Evolutionary conservation across 2,797 vertebrate species (phyloP).

Genomic region (Sus cebifrons): DNA sequence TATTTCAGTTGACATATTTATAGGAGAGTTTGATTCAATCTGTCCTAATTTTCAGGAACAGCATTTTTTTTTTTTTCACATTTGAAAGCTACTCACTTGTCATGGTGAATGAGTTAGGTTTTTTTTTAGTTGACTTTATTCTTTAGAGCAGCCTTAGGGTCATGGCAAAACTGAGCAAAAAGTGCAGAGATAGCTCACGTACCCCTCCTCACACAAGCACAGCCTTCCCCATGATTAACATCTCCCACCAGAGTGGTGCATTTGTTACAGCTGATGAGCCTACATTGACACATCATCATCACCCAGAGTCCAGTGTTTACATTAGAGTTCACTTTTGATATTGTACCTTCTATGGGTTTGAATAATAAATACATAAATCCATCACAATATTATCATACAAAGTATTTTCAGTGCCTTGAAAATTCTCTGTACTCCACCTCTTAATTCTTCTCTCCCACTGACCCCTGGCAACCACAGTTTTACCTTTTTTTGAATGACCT

Average conservation of each 20-base stretch:
- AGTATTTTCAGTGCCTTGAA: background rate
- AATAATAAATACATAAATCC: background rate
- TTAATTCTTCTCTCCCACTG: background rate
- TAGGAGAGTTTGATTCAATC: background rate
- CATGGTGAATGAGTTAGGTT: background rate
- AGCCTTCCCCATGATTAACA: background rate
- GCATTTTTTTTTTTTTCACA: background rate
- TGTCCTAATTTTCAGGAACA: constrained; percentile 3
- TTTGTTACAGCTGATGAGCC: background rate
- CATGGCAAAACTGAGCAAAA: background rate
- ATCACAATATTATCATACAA: background rate
- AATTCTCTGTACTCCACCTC: background rate
- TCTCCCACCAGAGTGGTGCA: background rate
- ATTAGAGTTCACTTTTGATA: background rate
- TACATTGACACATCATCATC: background rate
- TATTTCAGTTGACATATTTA: background rate
- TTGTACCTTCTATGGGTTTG: background rate
- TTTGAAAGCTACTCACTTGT: background rate
- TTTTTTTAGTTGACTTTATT: background rate
- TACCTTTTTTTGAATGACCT: background rate
- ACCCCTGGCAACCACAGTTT: background rate
- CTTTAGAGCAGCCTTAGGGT: background rate
- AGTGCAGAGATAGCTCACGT: background rate
- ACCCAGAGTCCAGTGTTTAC: background rate
- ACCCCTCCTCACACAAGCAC: background rate